A percentile compares a stretch with the other conserved stretches of the same genome.
Evolutionary conservation across 2,888 invertebrate genomes (phyloP).

Genomic region (Oxystoma pomonae): DNA sequence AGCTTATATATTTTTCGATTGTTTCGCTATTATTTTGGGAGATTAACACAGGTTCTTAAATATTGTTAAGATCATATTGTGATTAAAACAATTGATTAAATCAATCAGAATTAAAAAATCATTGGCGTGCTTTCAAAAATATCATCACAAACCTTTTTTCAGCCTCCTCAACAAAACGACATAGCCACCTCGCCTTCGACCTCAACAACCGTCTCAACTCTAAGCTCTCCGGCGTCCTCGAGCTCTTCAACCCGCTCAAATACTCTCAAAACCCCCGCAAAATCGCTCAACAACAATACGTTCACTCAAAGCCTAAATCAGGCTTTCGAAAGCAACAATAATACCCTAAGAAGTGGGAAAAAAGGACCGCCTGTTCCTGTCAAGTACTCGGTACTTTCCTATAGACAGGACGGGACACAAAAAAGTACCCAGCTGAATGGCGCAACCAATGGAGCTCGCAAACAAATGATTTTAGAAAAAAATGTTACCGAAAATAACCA

Average conservation of each 20-base stretch:
- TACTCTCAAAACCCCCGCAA: slow-evolving; percentile 28
- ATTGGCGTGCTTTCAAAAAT: too few relatives aligned
- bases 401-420: slow-evolving; percentile 12
- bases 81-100: too few relatives aligned
- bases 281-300: background rate
- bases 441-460: background rate
- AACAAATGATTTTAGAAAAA: background rate
- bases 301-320: background rate
- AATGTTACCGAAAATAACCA: background rate
- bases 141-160: too few relatives aligned
- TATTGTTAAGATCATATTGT: too few relatives aligned
- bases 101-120: too few relatives aligned
- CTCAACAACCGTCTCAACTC: slow-evolving; percentile 7
- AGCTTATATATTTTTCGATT: too few relatives aligned
- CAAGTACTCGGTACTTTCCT: slow-evolving; percentile 42
- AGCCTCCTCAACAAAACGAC: slow-evolving; percentile 29
- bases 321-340: background rate
- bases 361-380: slow-evolving; percentile 45
- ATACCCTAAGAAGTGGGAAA: slow-evolving; percentile 30
- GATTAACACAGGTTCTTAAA: too few relatives aligned
- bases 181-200: slow-evolving; percentile 9
- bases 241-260: slow-evolving; percentile 22
- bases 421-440: background rate
- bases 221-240: slow-evolving; percentile 6
- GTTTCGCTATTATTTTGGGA: too few relatives aligned